These are phyloP conservation scores for Lordiphosa stackelbergi DNA, from an alignment of 1,140 invertebrate genomes.

Conservation along the genomic window DNA sequence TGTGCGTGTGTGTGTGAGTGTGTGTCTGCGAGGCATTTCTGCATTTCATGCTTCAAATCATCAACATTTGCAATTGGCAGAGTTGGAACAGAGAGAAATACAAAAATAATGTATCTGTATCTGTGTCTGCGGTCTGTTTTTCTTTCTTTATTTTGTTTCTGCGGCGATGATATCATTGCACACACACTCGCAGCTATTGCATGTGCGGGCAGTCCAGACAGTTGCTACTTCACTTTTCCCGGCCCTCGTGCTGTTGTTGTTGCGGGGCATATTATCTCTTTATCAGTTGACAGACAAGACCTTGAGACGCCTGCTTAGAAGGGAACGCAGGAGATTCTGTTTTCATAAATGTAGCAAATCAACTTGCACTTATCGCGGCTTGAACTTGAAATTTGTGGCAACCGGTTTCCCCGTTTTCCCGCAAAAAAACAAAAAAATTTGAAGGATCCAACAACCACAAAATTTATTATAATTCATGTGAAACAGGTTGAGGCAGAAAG, in stretches of 20 bases:
- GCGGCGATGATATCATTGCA: conserved; percentile 42
- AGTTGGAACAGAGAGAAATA: conserved; percentile 40
- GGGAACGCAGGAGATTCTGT: conserved; percentile 8
- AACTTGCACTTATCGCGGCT: conserved; percentile 31
- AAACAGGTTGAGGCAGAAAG: conserved; percentile 55
- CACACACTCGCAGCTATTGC: background rate
- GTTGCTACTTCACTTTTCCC: conserved; percentile 29
- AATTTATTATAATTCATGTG: conserved; percentile 43
- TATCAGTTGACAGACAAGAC: conserved; percentile 68
- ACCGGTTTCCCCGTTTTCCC: conserved; percentile 32
- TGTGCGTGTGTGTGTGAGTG: conserved; percentile 21
- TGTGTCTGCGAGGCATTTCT: conserved; percentile 34
- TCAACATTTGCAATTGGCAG: conserved; percentile 38
- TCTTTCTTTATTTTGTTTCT: conserved; percentile 19
- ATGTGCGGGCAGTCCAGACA: conserved; percentile 25
- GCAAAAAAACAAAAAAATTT: conserved; percentile 13
- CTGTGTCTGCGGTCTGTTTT: conserved; percentile 20
- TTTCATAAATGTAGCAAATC: conserved; percentile 23
- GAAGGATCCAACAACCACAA: conserved; percentile 10
- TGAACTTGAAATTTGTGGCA: conserved; percentile 35
- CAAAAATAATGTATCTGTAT: conserved; percentile 15
- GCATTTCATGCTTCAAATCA: conserved; percentile 59
- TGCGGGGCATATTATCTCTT: conserved; percentile 57
- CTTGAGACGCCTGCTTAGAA: conserved; percentile 55
- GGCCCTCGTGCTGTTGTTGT: conserved; percentile 1